A percentile compares a stretch with the other conserved stretches of the same genome.
Evolutionary conservation across 2,797 vertebrate species (phyloP).

Genomic region (Lacerta bilineata): DNA sequence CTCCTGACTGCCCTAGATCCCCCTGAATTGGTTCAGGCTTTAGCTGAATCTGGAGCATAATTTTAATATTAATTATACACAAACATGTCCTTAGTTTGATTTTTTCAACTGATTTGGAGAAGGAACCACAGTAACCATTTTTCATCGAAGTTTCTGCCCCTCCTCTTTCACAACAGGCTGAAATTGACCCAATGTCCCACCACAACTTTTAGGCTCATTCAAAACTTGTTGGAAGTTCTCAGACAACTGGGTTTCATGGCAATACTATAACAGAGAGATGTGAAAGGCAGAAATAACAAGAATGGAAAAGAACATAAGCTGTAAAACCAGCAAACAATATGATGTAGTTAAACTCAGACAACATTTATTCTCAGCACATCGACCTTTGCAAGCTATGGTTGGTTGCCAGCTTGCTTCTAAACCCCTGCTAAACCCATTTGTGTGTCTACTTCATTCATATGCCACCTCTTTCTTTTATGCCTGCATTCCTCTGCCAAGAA

Average conservation of each 20-base stretch:
- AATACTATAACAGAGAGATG: not conserved
- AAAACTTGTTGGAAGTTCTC: not conserved
- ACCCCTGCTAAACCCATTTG: not conserved
- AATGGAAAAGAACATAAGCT: not conserved
- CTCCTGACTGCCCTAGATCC: no score
- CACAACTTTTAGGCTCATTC: no score
- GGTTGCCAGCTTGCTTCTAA: not conserved
- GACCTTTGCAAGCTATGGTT: fast-evolving
- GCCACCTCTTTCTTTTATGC: not conserved
- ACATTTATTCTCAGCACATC: not conserved
- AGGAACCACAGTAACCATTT: no score
- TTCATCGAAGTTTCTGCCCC: no score
- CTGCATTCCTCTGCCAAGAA: constrained; percentile 15
- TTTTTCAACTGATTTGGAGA: no score
- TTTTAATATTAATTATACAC: no score
- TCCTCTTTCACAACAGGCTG: no score
- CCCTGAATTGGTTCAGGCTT: no score
- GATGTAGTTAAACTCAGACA: not conserved
- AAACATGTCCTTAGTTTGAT: no score
- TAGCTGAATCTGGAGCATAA: no score
- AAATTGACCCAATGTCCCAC: no score
- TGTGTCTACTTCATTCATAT: constrained; percentile 19
- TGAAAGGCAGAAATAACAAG: not conserved
- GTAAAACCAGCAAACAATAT: fast-evolving
- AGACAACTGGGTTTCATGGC: not conserved